Evolutionary conservation across 2,888 invertebrate genomes (phyloP), one percentile per base, ranked within the genome.

Genomic region (Ophioninae sp.): DNA sequence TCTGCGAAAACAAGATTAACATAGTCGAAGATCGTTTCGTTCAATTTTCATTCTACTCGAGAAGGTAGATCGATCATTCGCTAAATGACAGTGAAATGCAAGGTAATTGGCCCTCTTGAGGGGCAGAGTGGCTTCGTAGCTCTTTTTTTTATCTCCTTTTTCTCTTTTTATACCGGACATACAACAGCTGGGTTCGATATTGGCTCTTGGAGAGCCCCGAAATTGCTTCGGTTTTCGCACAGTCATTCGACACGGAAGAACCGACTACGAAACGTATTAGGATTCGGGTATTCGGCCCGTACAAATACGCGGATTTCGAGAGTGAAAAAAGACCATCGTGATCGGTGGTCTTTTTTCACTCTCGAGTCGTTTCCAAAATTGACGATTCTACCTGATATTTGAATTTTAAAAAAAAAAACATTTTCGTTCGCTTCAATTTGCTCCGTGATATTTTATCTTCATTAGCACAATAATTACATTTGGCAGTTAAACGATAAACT

Each of bases 181-280:
- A 86, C 87, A 90, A 76, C 84, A 76, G 79, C 76, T 79, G 81
- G 79, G 61, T 61, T 74, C 74, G 21, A 57, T 73, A 68, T 13
- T 20, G 57, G 57, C 73, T 56, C 39, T 10, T 44, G n/a, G 75
- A 30, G 44, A 86, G 57, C 86, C 88, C 85, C 85, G 87, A 88
- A 89, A 90, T 89, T 88, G 87, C 85, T 87, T 80, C 73, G 37
- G 61, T 81, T 83, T 87, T 70, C 78, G 90, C 85, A 79, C 73
- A 89, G 90, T 90, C 91, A 91, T 80, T 82, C 79, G 72, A 83
- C 84, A 85, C 75, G 78, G 87, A 81, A 83, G 65, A 86, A 86
- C 86, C 85, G 84, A 83, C 70, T 67, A 78, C 75, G 78, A 83
- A 78, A 78, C 83, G 74, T 56, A 65, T 79, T 62, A 78, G 77